Conservation (phyloP, 1,140 invertebrate genomes). For the Pseudobourletiella spinata region DNA sequence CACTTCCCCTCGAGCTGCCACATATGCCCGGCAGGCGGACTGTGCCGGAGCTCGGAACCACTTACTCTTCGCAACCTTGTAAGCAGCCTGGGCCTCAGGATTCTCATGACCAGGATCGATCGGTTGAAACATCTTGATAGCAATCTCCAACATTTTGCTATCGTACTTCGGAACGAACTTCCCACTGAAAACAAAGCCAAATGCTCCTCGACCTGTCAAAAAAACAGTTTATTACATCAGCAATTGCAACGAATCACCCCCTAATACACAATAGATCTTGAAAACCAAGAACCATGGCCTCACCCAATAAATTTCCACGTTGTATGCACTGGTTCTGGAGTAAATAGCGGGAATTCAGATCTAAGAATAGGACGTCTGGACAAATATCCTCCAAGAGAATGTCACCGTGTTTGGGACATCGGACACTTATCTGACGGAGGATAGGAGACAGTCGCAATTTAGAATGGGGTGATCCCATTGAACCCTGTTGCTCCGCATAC, state of each 20-base stretch:
- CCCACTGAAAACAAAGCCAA: slow-evolving; percentile 91
- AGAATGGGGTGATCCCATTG: too few species aligned
- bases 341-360: slow-evolving; percentile 28
- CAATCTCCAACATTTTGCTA: slow-evolving; percentile 59
- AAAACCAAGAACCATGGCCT: too few species aligned
- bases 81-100: slow-evolving; percentile 44
- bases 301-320: slow-evolving; percentile 34
- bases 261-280: too few species aligned
- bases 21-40: slow-evolving; percentile 86
- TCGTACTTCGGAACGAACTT: slow-evolving; percentile 54
- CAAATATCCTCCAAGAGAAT: slow-evolving; percentile 63
- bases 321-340: slow-evolving; percentile 18
- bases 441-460: too few species aligned
- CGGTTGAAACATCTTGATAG: slow-evolving; percentile 92
- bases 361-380: slow-evolving; percentile 55
- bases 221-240: slow-evolving; percentile 6
- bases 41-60: slow-evolving; percentile 31
- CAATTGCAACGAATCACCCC: too few species aligned
- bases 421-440: slow-evolving; percentile 39
- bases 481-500: slow-evolving; percentile 15
- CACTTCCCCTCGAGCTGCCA: slow-evolving; percentile 85
- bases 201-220: slow-evolving; percentile 81
- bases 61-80: slow-evolving; percentile 52
- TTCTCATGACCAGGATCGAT: slow-evolving; percentile 65
- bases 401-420: slow-evolving; percentile 65